Conservation (phyloP, 2,797 vertebrate genomes). For the Arremon aurantiirostris region DNA sequence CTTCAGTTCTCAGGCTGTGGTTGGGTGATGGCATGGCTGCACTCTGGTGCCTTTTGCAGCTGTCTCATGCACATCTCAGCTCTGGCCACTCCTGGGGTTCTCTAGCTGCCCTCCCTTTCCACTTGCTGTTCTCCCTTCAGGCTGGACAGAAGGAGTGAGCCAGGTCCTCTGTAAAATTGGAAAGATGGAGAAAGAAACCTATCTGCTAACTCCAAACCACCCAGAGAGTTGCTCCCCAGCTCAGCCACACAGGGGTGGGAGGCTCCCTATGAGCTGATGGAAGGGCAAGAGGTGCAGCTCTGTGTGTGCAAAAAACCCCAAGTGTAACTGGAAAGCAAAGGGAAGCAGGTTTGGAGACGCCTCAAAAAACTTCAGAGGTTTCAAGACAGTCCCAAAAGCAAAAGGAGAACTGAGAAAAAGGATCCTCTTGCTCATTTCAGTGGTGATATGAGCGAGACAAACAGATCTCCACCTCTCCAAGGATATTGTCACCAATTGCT, state of each 20-base stretch:
- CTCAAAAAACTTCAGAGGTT: not conserved
- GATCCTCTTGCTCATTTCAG: not conserved
- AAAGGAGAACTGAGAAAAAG: not conserved
- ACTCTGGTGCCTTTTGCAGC: not conserved
- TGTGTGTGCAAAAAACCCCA: not conserved
- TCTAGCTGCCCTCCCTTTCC: not conserved
- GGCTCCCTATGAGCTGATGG: rapidly evolving
- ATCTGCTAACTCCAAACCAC: not conserved
- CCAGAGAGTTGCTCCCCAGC: not conserved
- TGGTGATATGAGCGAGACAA: not conserved
- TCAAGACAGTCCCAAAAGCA: not conserved
- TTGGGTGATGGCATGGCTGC: not conserved
- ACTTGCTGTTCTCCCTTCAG: not conserved
- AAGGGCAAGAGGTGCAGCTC: not conserved
- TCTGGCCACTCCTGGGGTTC: not conserved
- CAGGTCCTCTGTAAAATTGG: not conserved
- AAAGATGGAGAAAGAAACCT: not conserved
- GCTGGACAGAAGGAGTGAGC: not conserved
- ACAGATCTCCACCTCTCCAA: not conserved
- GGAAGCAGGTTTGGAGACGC: not conserved
- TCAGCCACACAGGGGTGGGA: not conserved
- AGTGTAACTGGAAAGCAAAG: not conserved
- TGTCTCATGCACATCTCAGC: not conserved
- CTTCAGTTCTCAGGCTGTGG: not conserved
- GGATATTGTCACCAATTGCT: not conserved